Percentiles rank a stretch among this genome's conserved stretches.
These are phyloP conservation scores for pig (Sus scrofa) DNA, from an alignment of 2,113 vertebrate species.

Conservation along the genomic window DNA sequence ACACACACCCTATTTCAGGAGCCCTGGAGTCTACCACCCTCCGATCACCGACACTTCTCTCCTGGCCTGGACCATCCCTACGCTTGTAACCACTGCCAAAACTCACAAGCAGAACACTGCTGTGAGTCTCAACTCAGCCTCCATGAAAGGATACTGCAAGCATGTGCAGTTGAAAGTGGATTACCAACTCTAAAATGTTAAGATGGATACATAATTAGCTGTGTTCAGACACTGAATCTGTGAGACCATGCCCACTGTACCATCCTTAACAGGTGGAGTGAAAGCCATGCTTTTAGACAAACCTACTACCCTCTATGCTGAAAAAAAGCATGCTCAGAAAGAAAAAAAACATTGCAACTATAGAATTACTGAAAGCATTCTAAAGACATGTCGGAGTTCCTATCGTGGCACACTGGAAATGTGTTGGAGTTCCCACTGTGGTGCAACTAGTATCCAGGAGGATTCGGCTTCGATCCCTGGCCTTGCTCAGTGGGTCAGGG, in stretches of 20 bases:
- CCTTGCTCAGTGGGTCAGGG: too few relatives aligned
- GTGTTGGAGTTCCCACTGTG: too few relatives aligned
- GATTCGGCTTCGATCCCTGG: too few relatives aligned
- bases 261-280: conserved; percentile 3
- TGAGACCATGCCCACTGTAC: neutral
- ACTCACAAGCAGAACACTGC: conserved; percentile 67
- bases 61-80: conserved; percentile 11
- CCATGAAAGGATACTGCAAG: conserved; percentile 67
- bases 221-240: conserved; percentile 50
- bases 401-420: too few relatives aligned
- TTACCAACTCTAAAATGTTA: conserved; percentile 64
- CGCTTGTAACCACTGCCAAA: conserved; percentile 69
- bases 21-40: neutral
- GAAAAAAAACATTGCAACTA: conserved; percentile 52
- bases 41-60: neutral
- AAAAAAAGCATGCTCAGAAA: conserved; percentile 47
- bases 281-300: conserved; percentile 30
- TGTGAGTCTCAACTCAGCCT: conserved; percentile 63
- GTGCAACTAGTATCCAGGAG: too few relatives aligned
- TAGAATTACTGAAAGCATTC: neutral
- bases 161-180: conserved; percentile 51
- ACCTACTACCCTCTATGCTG: neutral
- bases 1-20: neutral
- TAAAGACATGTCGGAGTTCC: neutral
- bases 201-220: conserved; percentile 57